Conservation (phyloP, 2,888 invertebrate genomes). For the Gryllus longicercus region DNA sequence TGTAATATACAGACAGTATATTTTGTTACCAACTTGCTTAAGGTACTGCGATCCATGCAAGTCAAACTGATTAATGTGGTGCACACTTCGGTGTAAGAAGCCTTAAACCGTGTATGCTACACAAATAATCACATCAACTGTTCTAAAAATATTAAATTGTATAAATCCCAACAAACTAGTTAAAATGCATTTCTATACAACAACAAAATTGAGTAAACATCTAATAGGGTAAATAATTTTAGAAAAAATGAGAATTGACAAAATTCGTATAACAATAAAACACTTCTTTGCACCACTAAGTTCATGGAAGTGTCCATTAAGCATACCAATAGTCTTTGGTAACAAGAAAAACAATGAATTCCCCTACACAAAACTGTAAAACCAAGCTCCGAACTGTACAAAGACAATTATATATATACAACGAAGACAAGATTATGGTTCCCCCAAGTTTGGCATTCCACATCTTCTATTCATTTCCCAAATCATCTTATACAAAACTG, state of each 20-base stretch:
- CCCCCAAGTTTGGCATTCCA: conserved; percentile 6
- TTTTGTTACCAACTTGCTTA: neutral
- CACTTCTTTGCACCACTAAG: conserved; percentile 20
- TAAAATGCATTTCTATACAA: conserved; percentile 24
- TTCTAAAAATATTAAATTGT: conserved; percentile 7
- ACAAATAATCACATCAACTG: neutral
- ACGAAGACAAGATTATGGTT: neutral
- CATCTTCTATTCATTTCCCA: neutral
- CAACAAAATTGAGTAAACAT: conserved; percentile 24
- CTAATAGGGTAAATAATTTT: conserved; percentile 19
- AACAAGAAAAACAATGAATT: conserved; percentile 34
- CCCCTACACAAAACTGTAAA: conserved; percentile 19
- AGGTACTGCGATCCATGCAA: conserved; percentile 8
- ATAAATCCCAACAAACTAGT: conserved; percentile 22
- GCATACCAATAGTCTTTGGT: conserved; percentile 36
- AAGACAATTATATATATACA: conserved; percentile 22
- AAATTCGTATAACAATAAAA: conserved; percentile 24
- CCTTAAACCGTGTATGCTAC: neutral
- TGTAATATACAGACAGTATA: neutral
- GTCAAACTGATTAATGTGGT: conserved; percentile 8
- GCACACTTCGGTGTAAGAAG: neutral
- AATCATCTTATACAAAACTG: neutral
- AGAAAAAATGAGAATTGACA: conserved; percentile 21
- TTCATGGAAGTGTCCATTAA: conserved; percentile 26
- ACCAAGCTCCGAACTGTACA: conserved; percentile 11